Base-by-base conservation (phyloP, 2,113 vertebrate species). In the Hippolais icterina region DNA sequence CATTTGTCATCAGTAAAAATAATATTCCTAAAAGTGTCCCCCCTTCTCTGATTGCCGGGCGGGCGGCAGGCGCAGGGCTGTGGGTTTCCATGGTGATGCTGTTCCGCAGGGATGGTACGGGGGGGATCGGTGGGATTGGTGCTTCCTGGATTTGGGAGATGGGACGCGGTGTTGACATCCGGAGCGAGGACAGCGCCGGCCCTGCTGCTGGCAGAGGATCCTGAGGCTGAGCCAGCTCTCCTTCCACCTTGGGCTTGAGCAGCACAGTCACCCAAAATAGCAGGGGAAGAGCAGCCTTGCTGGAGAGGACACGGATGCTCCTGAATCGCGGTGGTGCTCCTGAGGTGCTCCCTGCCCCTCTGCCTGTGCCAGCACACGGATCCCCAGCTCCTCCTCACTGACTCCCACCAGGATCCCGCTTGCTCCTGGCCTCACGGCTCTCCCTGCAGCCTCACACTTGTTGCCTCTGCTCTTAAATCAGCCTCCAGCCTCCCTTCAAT, bases 1-100 rank as follows among this genome's bases (percentile, higher is more conserved):
- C 86, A 86, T 92, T 93, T 96, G 93, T 91, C 96, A 97, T 92
- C 96, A 93, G 93, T 87, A 83, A 95, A 92, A 91, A 96, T 89
- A 89, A 94, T 84, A 64, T 63, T 89, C 94, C 94, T 95, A 94
- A 94, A 95, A 94, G 89, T 91, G 93, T 92, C 83, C 96, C 89
- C 87, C 49, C 29, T 22, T 22, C 29, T 22, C 33, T 8, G n/a
- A 90, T 65, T 80, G 96, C 41, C 5, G 88, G 95, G 95, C 5
- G 88, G 95, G 95, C 31, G 60, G 93, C 95, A 87, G 97, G 96
- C 83, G 2, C 89, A 83, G 95, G 96, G 94, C 86, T 95, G 91
- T 0, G 89, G 77, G 95, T 96, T 97, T 97, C 95, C 95, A 95
- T 94, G 91, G 95, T 7, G 52, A 96, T 72, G 78, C 78, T 0